Percentiles rank a stretch among this genome's conserved stretches.
Conservation (phyloP, 2,888 invertebrate species). For the Drosophila tripunctata region DNA sequence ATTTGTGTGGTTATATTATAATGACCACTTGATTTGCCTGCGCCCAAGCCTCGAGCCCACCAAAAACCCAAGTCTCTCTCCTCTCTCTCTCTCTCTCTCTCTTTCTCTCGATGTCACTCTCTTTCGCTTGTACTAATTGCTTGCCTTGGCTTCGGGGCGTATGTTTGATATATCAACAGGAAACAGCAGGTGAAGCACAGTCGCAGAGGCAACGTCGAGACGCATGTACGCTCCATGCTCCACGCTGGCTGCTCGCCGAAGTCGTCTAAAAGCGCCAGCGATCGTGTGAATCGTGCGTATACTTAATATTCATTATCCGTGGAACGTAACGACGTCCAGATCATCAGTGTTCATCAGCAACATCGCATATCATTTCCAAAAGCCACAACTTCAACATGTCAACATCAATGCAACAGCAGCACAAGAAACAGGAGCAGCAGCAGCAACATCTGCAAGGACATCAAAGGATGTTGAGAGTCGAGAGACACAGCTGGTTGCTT, state of each 20-base stretch:
- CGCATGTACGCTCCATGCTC: conserved; percentile 70
- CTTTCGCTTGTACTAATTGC: conserved; percentile 45
- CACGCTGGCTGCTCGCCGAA: conserved; percentile 69
- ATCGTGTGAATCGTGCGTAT: conserved; percentile 50
- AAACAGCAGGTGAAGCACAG: conserved; percentile 50
- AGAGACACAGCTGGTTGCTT: conserved; percentile 66
- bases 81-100: background rate
- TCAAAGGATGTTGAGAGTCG: conserved; percentile 57
- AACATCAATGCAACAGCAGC: conserved; percentile 54
- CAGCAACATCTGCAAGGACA: conserved; percentile 41
- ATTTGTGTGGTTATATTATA: conserved; percentile 75
- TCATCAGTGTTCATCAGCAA: background rate
- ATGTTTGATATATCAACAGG: conserved; percentile 35
- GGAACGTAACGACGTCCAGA: background rate
- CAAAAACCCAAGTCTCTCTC: conserved; percentile 2
- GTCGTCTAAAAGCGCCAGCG: conserved; percentile 58
- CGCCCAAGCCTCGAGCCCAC: conserved; percentile 17
- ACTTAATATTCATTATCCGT: conserved; percentile 23
- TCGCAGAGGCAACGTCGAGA: conserved; percentile 67
- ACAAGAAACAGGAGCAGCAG: conserved; percentile 19
- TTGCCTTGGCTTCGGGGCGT: conserved; percentile 34
- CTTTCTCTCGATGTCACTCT: background rate
- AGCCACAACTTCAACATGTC: conserved; percentile 38
- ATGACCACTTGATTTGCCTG: conserved; percentile 75
- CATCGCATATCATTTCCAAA: conserved; percentile 4